A percentile compares a stretch with the other conserved stretches of the same genome.
These are phyloP conservation scores for Natrix natrix DNA, from an alignment of 2,797 vertebrate species.

Conservation along the genomic window DNA sequence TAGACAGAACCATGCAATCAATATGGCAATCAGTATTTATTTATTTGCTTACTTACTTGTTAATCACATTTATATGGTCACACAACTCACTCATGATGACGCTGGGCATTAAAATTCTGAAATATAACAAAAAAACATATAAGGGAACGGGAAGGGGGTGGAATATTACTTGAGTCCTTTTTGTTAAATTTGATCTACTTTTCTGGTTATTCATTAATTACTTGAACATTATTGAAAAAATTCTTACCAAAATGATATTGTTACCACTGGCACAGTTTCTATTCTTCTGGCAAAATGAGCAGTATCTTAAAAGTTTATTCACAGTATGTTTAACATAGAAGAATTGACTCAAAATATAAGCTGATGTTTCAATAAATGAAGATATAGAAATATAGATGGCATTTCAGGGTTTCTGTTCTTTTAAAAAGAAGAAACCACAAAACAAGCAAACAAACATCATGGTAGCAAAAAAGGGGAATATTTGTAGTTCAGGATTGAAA, in stretches of 20 bases:
- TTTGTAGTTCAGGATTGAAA: not conserved
- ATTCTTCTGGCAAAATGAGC: not conserved
- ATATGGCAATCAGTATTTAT: not conserved
- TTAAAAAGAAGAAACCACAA: not conserved
- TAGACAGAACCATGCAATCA: not conserved
- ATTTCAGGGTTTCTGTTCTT: constrained; percentile 5
- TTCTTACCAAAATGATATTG: not conserved
- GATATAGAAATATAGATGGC: constrained; percentile 4
- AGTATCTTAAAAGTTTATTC: not conserved
- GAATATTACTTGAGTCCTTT: not conserved
- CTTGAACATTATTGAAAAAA: not conserved
- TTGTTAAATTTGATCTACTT: not conserved
- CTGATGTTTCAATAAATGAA: constrained; percentile 33
- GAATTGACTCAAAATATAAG: constrained; percentile 28
- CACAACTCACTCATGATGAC: not conserved
- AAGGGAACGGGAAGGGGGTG: not conserved
- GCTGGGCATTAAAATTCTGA: not conserved
- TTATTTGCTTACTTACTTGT: not conserved
- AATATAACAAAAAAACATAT: not conserved
- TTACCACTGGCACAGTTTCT: not conserved
- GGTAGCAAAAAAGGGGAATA: not conserved
- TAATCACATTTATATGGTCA: not conserved
- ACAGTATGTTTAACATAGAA: not conserved
- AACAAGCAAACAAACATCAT: not conserved
- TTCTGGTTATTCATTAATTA: not conserved